A percentile compares a stretch with the other conserved stretches of the same genome.
These are phyloP conservation scores for Platycheirus rosarum DNA, from an alignment of 2,888 invertebrate species.

Conservation along the genomic window DNA sequence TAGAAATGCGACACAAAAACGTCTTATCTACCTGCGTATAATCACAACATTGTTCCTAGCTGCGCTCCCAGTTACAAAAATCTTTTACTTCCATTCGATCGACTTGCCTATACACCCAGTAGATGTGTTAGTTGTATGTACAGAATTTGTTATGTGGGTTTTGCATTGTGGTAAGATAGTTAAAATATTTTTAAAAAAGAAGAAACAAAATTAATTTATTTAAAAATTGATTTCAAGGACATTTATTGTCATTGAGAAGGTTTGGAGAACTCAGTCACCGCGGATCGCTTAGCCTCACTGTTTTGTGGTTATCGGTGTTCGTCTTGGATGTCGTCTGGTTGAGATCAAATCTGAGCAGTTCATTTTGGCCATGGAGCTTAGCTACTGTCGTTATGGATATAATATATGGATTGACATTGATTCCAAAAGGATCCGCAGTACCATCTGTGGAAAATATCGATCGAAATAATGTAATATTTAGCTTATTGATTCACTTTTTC, in stretches of 20 bases:
- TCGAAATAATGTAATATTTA: slow-evolving; percentile 61
- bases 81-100: slow-evolving; percentile 86
- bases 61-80: slow-evolving; percentile 87
- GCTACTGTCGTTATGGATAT: slow-evolving; percentile 86
- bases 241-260: slow-evolving; percentile 85
- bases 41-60: slow-evolving; percentile 86
- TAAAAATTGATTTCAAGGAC: slow-evolving; percentile 79
- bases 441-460: slow-evolving; percentile 76
- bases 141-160: slow-evolving; percentile 90
- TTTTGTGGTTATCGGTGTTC: slow-evolving; percentile 88
- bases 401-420: slow-evolving; percentile 87
- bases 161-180: slow-evolving; percentile 88
- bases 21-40: slow-evolving; percentile 87
- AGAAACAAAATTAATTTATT: background rate
- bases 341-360: slow-evolving; percentile 85
- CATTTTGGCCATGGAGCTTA: slow-evolving; percentile 85
- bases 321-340: slow-evolving; percentile 87
- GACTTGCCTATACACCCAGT: slow-evolving; percentile 85
- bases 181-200: background rate
- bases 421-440: slow-evolving; percentile 85
- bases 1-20: slow-evolving; percentile 86
- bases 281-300: slow-evolving; percentile 88
- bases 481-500: slow-evolving; percentile 73
- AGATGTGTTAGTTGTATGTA: slow-evolving; percentile 88
- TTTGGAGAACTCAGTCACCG: slow-evolving; percentile 87